Conservation (phyloP, 2,888 invertebrate species). For the Agapostemon virescens region DNA sequence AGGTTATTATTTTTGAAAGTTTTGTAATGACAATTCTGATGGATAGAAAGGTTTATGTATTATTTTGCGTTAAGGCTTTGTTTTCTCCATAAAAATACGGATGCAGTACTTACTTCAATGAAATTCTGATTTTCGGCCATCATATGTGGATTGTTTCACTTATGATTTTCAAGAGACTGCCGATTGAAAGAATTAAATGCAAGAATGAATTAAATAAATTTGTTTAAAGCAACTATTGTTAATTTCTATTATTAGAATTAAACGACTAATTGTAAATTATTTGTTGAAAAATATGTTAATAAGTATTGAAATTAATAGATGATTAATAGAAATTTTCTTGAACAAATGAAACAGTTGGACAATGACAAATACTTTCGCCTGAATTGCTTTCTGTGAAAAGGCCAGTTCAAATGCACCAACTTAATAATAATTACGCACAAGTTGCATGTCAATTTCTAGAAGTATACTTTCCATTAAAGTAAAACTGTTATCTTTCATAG, state of each 20-base stretch:
- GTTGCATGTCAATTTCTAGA: constrained; percentile 2
- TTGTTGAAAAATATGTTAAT: not conserved
- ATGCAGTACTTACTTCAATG: not conserved
- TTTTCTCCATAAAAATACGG: not conserved
- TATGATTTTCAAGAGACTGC: not conserved
- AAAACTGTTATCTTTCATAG: constrained; percentile 1
- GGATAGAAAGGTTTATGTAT: not conserved
- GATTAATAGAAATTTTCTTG: not conserved
- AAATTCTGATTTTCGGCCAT: not conserved
- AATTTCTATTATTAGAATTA: not conserved
- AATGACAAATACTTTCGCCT: not conserved
- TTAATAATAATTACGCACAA: not conserved
- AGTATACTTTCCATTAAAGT: not conserved
- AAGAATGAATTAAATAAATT: not conserved
- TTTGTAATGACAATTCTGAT: not conserved
- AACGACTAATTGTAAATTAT: not conserved
- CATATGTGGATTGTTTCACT: not conserved
- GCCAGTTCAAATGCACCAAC: not conserved
- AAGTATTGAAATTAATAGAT: too few relatives aligned
- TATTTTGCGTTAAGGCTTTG: not conserved
- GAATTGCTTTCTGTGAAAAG: not conserved
- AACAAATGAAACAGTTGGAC: not conserved
- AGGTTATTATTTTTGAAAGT: not conserved
- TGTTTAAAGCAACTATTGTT: not conserved
- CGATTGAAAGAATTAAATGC: not conserved